Base-by-base conservation (phyloP, 2,797 vertebrate species). In the Microhierax caerulescens region DNA sequence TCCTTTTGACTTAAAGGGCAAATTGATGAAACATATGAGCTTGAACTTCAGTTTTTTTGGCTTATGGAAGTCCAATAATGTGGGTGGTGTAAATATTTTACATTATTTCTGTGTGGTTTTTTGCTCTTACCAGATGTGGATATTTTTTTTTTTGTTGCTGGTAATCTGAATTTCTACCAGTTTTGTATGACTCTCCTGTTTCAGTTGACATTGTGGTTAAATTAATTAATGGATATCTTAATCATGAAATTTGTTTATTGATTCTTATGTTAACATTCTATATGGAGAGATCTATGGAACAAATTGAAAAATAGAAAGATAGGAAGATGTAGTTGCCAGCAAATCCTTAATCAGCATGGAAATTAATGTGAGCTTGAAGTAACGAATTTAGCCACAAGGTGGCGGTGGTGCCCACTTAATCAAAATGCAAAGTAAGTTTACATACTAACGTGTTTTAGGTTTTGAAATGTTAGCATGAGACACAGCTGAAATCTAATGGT, bases 341-440 rank as follows among this genome's bases (percentile, higher is more conserved):
- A 87, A 60, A 85, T 82, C 54, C 32, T 86, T 65, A 56, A 21
- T 10, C n/a, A 54, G 34, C 4, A 1, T 43, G 56, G 34, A 68
- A 90, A 82, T 90, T 14, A 82, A 17, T 16, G 13, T 18, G 59
- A 81, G 25, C 5, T 61, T 94, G 96, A 96, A 96, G 21, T 95
- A 96, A 76, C 79, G 94, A 30, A 57, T 36, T 48, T 79, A 88
- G 67, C 96, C 97, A 97, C 96, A 88, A 96, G 96, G 89, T 96
- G 95, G 96, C 85, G 87, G 67, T 95, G 85, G 87, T 0, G 30
- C 43, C 73, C 74, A 45, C 43, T 60, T 93, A 90, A 93, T 94
- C 32, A 68, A 60, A 94, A 93, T 60, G 68, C 45, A 59, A 39
- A 93, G 36, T 34, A 19, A 50, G 23, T 3, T 63, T 24, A 11